phyloP scores from a whole-genome alignment of 1,140 invertebrate species.

The Brevipalpus yothersi region DNA sequence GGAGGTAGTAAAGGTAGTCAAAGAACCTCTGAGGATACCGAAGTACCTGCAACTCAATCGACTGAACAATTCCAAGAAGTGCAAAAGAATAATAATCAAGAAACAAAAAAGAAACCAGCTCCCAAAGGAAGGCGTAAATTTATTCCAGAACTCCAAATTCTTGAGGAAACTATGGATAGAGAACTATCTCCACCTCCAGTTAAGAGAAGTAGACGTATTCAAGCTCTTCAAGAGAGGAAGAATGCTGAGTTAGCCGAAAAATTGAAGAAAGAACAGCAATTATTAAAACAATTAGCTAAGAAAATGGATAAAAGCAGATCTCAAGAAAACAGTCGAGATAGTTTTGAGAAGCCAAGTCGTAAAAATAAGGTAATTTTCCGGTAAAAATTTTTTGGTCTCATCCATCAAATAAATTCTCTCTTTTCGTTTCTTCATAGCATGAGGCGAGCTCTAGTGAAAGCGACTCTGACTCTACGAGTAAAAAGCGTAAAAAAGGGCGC shows the following conservation, averaged over 20 bases:
- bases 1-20: conserved; percentile 4
- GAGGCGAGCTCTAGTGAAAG: conserved; percentile 1
- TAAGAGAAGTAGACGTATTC: conserved; percentile 32
- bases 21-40: conserved; percentile 12
- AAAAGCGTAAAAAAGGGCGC: conserved; percentile 4
- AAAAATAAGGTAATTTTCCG: not conserved
- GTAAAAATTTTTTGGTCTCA: not conserved
- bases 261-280: conserved; percentile 9
- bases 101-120: conserved; percentile 1
- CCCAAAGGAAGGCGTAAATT: conserved; percentile 9
- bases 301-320: conserved; percentile 4
- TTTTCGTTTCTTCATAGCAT: not conserved
- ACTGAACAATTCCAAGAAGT: not conserved
- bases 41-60: not conserved
- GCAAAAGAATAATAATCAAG: conserved; percentile 3
- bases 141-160: conserved; percentile 13
- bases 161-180: conserved; percentile 4
- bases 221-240: conserved; percentile 15
- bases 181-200: not conserved
- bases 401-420: not conserved
- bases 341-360: not conserved
- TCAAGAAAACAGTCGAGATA: not conserved
- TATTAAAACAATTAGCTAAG: conserved; percentile 10
- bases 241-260: conserved; percentile 11
- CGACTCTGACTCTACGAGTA: not conserved